Conservation (phyloP, 2,888 invertebrate species). For the Papilio demoleus region DNA sequence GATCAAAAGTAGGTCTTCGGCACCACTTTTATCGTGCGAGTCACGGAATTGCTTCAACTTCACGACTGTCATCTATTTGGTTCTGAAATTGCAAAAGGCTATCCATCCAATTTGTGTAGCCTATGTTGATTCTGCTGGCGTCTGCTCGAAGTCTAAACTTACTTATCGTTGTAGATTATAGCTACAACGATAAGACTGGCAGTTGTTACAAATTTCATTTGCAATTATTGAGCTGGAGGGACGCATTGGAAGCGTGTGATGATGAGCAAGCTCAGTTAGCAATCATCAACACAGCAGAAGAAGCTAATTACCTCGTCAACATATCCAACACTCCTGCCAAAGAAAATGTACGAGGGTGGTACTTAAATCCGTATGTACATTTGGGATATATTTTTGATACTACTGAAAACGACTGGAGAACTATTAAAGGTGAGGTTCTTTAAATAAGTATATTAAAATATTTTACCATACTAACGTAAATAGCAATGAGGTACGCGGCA, state of each 20-base stretch:
- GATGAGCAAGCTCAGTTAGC: constrained; percentile 10
- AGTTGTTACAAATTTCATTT: constrained; percentile 17
- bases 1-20: no score
- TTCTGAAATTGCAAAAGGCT: no score
- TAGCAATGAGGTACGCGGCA: not conserved
- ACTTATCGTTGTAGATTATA: not conserved
- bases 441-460: no score
- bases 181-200: not conserved
- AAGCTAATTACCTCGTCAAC: not conserved
- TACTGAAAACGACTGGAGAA: not conserved
- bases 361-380: not conserved
- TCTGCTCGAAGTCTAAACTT: no score
- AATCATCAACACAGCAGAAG: not conserved
- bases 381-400: constrained; percentile 2
- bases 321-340: not conserved
- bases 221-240: constrained; percentile 7
- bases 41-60: no score
- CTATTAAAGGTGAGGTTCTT: not conserved
- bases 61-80: no score
- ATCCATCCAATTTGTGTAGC: no score
- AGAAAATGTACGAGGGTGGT: not conserved
- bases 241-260: not conserved
- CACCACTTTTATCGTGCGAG: no score
- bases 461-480: not conserved
- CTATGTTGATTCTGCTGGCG: no score